A percentile compares a stretch with the other conserved stretches of the same genome.
These are phyloP conservation scores for Thymallus thymallus DNA, from an alignment of 2,113 vertebrate species.

Conservation along the genomic window DNA sequence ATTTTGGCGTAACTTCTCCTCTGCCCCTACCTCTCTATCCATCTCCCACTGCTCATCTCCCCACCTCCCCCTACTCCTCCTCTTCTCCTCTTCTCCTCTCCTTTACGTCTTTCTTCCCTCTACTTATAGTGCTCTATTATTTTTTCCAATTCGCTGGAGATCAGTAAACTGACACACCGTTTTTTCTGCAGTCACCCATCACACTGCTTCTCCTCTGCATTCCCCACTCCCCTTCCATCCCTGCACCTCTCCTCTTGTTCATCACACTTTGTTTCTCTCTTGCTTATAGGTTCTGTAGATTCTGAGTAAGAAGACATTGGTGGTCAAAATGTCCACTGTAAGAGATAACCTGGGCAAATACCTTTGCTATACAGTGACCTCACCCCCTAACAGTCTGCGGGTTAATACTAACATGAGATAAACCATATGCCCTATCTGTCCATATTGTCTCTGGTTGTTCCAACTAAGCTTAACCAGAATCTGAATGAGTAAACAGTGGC, in stretches of 20 bases:
- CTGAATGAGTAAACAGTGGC: not conserved
- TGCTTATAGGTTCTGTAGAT: too few relatives aligned
- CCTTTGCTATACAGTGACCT: too few relatives aligned
- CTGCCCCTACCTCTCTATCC: not conserved
- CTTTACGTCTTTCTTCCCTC: conserved; percentile 8
- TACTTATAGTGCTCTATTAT: not conserved
- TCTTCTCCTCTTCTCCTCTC: not conserved
- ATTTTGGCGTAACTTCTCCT: not conserved
- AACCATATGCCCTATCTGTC: not conserved
- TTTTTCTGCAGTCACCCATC: conserved; percentile 59
- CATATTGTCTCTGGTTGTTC: not conserved
- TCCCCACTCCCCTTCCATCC: not conserved
- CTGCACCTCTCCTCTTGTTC: not conserved
- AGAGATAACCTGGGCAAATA: too few relatives aligned
- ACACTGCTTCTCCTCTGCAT: too few relatives aligned
- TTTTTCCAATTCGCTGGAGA: conserved; percentile 26
- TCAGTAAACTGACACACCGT: conserved; percentile 36
- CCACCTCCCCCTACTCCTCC: not conserved
- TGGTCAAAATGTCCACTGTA: too few relatives aligned
- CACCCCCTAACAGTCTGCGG: too few relatives aligned
- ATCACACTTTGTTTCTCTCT: not conserved
- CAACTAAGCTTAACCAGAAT: not conserved
- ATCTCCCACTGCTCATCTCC: not conserved
- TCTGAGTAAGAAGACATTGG: too few relatives aligned
- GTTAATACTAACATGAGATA: not conserved